These are phyloP conservation scores for Bradypus variegatus DNA, from an alignment of 2,797 vertebrate species.

Conservation along the genomic window DNA sequence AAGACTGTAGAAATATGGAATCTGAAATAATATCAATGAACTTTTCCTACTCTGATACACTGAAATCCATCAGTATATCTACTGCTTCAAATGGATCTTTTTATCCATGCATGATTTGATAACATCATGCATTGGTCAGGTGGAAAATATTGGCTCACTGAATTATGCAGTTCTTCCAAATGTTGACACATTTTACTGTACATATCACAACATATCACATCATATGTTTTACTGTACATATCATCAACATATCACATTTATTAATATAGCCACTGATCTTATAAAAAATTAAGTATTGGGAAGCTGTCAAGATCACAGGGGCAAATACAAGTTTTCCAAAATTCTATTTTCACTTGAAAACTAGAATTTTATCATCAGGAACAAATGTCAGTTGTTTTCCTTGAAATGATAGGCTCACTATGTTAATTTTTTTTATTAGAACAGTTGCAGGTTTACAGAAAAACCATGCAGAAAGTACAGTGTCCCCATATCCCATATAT, in stretches of 20 bases:
- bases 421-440: not conserved
- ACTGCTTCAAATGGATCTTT: conserved; percentile 37
- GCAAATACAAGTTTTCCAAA: conserved; percentile 38
- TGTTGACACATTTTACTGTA: not conserved
- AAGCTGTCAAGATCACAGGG: conserved; percentile 26
- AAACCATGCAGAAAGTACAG: too few relatives aligned
- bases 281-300: not conserved
- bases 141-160: not conserved
- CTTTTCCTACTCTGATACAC: not conserved
- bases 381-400: conserved; percentile 41
- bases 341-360: conserved; percentile 43
- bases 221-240: not conserved
- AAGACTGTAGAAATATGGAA: not conserved
- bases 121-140: not conserved
- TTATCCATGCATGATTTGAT: not conserved
- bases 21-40: conserved; percentile 5
- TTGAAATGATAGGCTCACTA: conserved; percentile 21
- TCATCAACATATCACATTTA: not conserved
- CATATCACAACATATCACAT: not conserved
- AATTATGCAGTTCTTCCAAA: conserved; percentile 8
- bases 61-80: not conserved
- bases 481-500: too few relatives aligned
- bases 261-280: conserved; percentile 6
- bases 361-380: conserved; percentile 46
- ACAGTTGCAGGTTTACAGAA: too few relatives aligned